phyloP scores from a whole-genome alignment of 2,797 vertebrate species.

The Acestrorhynchus altus region DNA sequence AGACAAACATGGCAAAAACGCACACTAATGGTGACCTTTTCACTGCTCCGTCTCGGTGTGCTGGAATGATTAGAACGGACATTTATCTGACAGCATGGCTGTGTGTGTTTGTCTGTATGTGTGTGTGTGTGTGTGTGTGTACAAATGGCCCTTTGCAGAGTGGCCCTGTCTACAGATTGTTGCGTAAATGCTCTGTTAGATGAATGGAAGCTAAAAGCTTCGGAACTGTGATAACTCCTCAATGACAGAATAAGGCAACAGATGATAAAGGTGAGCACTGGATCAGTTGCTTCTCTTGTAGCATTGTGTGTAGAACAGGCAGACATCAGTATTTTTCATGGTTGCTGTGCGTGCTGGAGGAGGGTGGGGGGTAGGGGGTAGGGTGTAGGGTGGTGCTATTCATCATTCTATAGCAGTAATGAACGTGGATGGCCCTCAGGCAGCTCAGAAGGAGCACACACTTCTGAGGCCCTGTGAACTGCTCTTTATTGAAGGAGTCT shows the following conservation, averaged over 20 bases:
- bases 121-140: neutral
- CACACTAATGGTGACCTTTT: slow-evolving; percentile 52
- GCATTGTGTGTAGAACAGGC: neutral
- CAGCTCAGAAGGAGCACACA: slow-evolving; percentile 19
- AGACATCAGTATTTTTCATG: slow-evolving; percentile 14
- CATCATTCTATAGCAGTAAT: slow-evolving; percentile 26
- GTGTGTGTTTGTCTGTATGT: neutral
- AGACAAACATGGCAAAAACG: slow-evolving; percentile 54
- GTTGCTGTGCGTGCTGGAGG: neutral
- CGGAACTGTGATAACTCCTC: neutral
- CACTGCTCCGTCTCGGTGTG: slow-evolving; percentile 30
- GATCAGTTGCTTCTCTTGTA: slow-evolving; percentile 10
- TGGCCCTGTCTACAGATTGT: slow-evolving; percentile 6
- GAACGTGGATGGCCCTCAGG: slow-evolving; percentile 45
- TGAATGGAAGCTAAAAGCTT: slow-evolving; percentile 23
- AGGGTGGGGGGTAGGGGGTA: neutral
- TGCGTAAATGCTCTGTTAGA: neutral
- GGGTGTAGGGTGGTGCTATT: neutral
- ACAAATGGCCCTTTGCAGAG: neutral
- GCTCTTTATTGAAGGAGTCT: neutral
- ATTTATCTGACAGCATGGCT: slow-evolving; percentile 7
- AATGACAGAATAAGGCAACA: neutral
- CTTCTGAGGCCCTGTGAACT: neutral
- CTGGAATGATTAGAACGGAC: slow-evolving; percentile 43
- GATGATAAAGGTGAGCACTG: neutral